Base-by-base conservation (phyloP, 2,888 invertebrate species). In the Pegoplata infirma region DNA sequence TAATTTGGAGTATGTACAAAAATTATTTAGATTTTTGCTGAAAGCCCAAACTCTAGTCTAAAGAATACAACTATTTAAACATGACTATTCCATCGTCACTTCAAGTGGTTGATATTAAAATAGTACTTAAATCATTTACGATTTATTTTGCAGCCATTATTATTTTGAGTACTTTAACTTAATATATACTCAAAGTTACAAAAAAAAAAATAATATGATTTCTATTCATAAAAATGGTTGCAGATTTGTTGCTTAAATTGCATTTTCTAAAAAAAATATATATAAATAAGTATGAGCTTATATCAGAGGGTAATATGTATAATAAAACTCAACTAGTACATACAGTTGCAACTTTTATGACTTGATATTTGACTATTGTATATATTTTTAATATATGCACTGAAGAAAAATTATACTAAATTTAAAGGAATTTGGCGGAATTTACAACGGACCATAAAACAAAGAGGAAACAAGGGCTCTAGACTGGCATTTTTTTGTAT, bases 241-340 rank as follows among this genome's bases (percentile, higher is more conserved):
- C 8, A n/a, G 55, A 55, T 55, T 61, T 72, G 46, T 63, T 72
- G 46, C 53, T 44, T 17, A 51, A 71, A 63, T 16, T 63, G 46
- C 46, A 63, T 55, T 46, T 47, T 55, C 44, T 44, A 46, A 40
- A 40, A 40, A 32, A 40, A 40, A 40, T 2, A 40, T n/a, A n/a
- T n/a, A n/a, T n/a, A 25, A 40, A 40, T 10, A 40, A n/a, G 5
- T 40, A 40, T 40, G 36, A n/a, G 12, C 36, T 40, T n/a, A 40
- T 40, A n/a, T 36, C 5, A 40, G n/a, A 4, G 36, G 36, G 36
- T 40, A 40, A 40, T 40, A 3, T n/a, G n/a, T n/a, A n/a, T 40
- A n/a, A n/a, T 5, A n/a, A 40, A 40, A n/a, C n/a, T n/a, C n/a
- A n/a, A n/a, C n/a, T n/a, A n/a, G n/a, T n/a, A n/a, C n/a, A n/a